These are phyloP conservation scores for Crax fasciolata DNA, from an alignment of 2,797 vertebrate species.

Conservation along the genomic window DNA sequence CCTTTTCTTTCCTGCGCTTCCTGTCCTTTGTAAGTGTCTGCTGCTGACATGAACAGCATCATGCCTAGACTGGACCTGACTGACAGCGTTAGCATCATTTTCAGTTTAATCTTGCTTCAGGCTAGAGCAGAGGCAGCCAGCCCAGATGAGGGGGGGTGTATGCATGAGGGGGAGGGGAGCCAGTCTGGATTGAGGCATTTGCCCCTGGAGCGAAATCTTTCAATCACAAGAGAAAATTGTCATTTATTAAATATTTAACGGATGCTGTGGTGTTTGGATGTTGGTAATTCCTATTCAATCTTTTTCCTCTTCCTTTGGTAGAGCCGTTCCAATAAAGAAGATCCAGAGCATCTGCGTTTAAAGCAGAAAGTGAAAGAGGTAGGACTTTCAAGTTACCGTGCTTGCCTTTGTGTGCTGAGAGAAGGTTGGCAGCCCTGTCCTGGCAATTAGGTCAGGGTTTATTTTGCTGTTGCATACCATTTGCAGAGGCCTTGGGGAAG, in stretches of 20 bases:
- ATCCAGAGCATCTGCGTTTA: conserved; percentile 91
- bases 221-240: conserved; percentile 83
- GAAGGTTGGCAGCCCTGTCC: conserved; percentile 86
- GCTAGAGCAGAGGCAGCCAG: conserved; percentile 76
- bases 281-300: conserved; percentile 78
- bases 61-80: conserved; percentile 85
- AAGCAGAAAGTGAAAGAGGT: conserved; percentile 98
- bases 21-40: conserved; percentile 74
- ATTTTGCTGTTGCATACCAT: conserved; percentile 94
- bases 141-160: conserved; percentile 66
- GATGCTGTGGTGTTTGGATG: conserved; percentile 73
- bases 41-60: conserved; percentile 81
- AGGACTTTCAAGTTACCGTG: conserved; percentile 81
- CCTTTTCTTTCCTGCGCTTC: conserved; percentile 53
- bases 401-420: conserved; percentile 86
- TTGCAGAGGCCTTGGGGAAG: conserved; percentile 93
- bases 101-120: conserved; percentile 81
- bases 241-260: conserved; percentile 86
- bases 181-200: conserved; percentile 79
- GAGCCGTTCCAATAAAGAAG: conserved; percentile 92
- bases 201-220: conserved; percentile 84
- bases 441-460: conserved; percentile 97
- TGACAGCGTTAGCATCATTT: conserved; percentile 85
- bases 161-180: conserved; percentile 40
- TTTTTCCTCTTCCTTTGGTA: conserved; percentile 79